Evolutionary conservation across 2,888 invertebrate genomes (phyloP), one percentile per base, ranked within the genome.

Genomic region (Aporophyla nigra): DNA sequence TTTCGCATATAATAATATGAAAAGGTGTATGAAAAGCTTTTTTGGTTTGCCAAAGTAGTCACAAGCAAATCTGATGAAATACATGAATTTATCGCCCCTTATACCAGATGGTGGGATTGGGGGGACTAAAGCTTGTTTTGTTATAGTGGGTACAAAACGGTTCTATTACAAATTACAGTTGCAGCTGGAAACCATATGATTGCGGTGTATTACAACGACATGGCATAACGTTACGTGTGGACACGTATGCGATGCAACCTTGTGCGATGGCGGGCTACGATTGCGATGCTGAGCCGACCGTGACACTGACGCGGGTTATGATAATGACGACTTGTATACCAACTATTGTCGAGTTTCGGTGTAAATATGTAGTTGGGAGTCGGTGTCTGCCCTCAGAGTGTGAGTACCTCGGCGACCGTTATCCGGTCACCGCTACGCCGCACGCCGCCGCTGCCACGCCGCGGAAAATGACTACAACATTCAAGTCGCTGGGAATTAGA

Each of bases 281-380:
- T 94, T 93, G 93, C 92, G 93, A 92, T 92, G 93, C 88, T 90
- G 92, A 89, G 87, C 91, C 94, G 95, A 93, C 96, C 96, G 93
- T 96, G 96, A 96, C 96, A 95, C 93, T 96, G 95, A 91, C 93
- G 91, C 89, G 89, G 93, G 93, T 92, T 93, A 94, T 92, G 92
- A 93, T 95, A 93, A 94, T 94, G 92, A 93, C 91, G 91, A 90
- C 91, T 93, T 92, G 88, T 90, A 87, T 90, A 88, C 89, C 85
- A 86, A 90, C 90, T 89, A 89, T 87, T 89, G 89, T 90, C 80
- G 87, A 87, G 91, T 90, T 93, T 93, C 88, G 91, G 90, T 86
- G 90, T 88, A 90, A 91, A 92, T 91, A 89, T 91, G 87, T 83
- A 82, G 87, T 86, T 86, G 86, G 89, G 86, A 90, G 90, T 83